Conservation (phyloP, 2,888 invertebrate genomes). For the Parnassius glacialis region DNA sequence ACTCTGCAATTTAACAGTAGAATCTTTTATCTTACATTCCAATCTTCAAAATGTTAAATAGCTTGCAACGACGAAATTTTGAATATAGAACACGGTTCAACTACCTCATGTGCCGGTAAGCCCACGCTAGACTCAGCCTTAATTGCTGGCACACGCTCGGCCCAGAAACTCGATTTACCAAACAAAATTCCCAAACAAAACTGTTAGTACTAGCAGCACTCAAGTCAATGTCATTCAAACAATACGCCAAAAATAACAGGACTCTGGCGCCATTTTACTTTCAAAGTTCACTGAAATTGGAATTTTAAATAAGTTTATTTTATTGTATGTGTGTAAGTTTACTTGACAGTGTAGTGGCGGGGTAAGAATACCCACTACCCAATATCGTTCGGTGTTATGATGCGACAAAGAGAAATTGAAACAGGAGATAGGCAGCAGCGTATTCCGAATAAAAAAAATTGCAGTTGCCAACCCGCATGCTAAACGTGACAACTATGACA, state of each 20-base stretch:
- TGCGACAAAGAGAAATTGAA: no score
- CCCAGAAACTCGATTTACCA: slow-evolving; percentile 15
- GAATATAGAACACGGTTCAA: background rate
- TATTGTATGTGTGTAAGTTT: background rate
- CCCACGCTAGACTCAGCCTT: background rate
- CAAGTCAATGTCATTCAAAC: slow-evolving; percentile 16
- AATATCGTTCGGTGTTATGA: no score
- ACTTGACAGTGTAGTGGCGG: no score
- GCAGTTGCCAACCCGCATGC: no score
- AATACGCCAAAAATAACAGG: slow-evolving; percentile 14
- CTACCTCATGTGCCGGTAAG: background rate
- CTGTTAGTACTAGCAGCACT: background rate
- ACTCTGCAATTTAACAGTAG: no score
- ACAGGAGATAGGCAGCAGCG: no score
- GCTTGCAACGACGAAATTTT: background rate
- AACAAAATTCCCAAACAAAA: slow-evolving; percentile 16
- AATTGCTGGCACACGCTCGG: slow-evolving; percentile 16
- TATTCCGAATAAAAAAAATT: no score
- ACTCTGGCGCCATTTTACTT: background rate
- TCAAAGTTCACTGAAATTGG: background rate
- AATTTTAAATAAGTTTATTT: background rate
- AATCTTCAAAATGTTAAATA: no score
- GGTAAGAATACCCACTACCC: no score
- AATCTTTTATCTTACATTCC: no score
- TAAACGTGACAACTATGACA: no score